Percentiles rank a stretch among this genome's conserved stretches.
Evolutionary conservation across 2,797 vertebrate genomes (phyloP).

Genomic region (Dallia pectoralis): DNA sequence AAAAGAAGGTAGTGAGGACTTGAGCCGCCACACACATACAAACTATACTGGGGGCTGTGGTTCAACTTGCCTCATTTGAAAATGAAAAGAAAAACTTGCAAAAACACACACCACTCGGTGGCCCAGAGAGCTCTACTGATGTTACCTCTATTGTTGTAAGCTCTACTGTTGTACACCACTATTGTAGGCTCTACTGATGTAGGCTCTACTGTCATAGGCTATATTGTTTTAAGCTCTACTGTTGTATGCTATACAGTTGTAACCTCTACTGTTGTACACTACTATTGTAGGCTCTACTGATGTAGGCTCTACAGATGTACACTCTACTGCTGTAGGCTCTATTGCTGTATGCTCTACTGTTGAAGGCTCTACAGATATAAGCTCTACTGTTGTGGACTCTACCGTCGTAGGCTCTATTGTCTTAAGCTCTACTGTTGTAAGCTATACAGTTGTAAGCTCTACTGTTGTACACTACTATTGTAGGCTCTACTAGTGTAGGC

Average conservation of each 20-base stretch:
- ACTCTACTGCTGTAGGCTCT: constrained; percentile 7
- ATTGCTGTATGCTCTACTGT: background rate
- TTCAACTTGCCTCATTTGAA: constrained; percentile 9
- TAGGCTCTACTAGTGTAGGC: background rate
- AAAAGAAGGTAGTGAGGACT: constrained; percentile 13
- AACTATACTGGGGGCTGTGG: background rate
- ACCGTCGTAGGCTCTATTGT: constrained; percentile 6
- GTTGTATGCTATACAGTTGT: constrained; percentile 2
- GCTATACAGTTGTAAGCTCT: constrained; percentile 6
- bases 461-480: too few species aligned
- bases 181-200: constrained; percentile 1
- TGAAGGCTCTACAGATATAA: too few species aligned
- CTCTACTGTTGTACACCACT: constrained; percentile 4
- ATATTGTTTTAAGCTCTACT: too few species aligned
- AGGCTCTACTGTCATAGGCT: constrained; percentile 20
- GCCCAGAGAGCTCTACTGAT: constrained; percentile 12
- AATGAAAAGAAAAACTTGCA: background rate
- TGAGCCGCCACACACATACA: constrained; percentile 14
- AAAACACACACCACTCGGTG: constrained; percentile 16
- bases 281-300: constrained; percentile 2
- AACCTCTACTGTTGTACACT: constrained; percentile 5
- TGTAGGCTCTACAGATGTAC: constrained; percentile 16
- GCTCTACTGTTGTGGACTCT: too few species aligned
- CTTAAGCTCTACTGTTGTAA: constrained; percentile 15
- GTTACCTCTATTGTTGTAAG: constrained; percentile 2